These are phyloP conservation scores for Zingel zingel DNA, from an alignment of 2,113 vertebrate species.

Conservation along the genomic window DNA sequence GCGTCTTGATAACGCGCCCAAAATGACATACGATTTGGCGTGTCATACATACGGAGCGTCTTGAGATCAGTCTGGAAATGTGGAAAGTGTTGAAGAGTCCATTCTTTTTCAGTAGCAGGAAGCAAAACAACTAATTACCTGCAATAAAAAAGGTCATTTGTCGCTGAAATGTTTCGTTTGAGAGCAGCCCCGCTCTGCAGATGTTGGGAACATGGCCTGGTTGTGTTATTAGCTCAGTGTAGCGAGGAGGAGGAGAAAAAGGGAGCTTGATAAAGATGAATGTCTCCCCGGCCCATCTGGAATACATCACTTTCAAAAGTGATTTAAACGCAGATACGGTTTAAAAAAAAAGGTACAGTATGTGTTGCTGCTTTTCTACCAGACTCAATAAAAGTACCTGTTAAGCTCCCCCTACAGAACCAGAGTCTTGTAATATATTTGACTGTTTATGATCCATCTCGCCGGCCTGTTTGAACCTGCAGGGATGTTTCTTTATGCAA, in stretches of 20 bases:
- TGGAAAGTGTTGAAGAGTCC: slow-evolving; percentile 58
- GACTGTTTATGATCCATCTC: slow-evolving; percentile 16
- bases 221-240: slow-evolving; percentile 51
- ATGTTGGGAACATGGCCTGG: slow-evolving; percentile 40
- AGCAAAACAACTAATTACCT: slow-evolving; percentile 68
- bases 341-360: slow-evolving; percentile 25
- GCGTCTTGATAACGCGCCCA: too few relatives aligned
- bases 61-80: not conserved
- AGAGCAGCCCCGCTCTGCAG: slow-evolving; percentile 21
- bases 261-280: slow-evolving; percentile 68
- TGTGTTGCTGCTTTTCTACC: slow-evolving; percentile 41
- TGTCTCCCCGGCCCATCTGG: slow-evolving; percentile 64
- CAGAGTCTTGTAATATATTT: slow-evolving; percentile 31
- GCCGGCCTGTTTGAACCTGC: slow-evolving; percentile 34
- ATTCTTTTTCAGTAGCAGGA: slow-evolving; percentile 14
- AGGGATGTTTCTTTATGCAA: slow-evolving; percentile 38
- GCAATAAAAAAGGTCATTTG: slow-evolving; percentile 59
- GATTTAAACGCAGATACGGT: slow-evolving; percentile 51
- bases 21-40: too few relatives aligned
- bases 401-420: slow-evolving; percentile 22
- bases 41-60: too few relatives aligned
- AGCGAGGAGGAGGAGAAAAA: slow-evolving; percentile 40
- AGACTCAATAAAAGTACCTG: slow-evolving; percentile 59
- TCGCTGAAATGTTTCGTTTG: slow-evolving; percentile 41
- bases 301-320: slow-evolving; percentile 67